Percentiles rank a stretch among this genome's conserved stretches.
Conservation (phyloP, 2,113 vertebrate genomes). For the Coregonus clupeaformis region DNA sequence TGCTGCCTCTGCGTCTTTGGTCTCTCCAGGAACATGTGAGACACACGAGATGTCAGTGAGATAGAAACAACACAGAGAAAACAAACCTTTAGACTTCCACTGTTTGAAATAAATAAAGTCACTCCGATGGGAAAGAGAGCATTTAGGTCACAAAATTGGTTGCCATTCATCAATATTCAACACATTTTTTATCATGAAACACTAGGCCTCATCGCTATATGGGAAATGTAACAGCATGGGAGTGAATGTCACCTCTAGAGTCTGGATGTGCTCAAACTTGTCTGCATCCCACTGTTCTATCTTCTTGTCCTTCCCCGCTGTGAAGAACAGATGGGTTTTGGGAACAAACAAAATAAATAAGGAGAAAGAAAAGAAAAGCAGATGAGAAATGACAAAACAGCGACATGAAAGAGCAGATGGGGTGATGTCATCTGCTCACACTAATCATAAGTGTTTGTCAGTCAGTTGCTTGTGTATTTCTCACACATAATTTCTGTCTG, state of each 20-base stretch:
- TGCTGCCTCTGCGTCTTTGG: slow-evolving; percentile 78
- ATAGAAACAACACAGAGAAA: background rate
- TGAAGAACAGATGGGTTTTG: slow-evolving; percentile 97
- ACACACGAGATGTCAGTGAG: background rate
- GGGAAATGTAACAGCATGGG: background rate
- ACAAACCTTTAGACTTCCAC: background rate
- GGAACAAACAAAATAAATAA: slow-evolving; percentile 79
- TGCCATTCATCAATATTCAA: too few species aligned
- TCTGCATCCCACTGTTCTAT: slow-evolving; percentile 98
- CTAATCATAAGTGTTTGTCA: too few species aligned
- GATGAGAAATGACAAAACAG: background rate
- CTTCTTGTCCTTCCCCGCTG: slow-evolving; percentile 91
- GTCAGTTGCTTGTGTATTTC: too few species aligned
- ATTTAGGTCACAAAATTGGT: too few species aligned
- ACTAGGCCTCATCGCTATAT: too few species aligned
- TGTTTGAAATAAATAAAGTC: background rate
- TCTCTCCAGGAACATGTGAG: slow-evolving; percentile 88
- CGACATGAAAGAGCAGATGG: slow-evolving; percentile 50
- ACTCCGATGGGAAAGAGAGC: background rate
- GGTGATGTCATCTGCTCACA: slow-evolving; percentile 46
- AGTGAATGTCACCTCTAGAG: slow-evolving; percentile 83
- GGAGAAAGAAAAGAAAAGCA: background rate
- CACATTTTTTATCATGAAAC: too few species aligned
- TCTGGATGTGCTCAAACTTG: slow-evolving; percentile 93
- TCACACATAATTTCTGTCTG: too few species aligned